Percentiles rank a stretch among this genome's conserved stretches.
Evolutionary conservation across 1,140 invertebrate species (phyloP).

Genomic region (Chironomus tepperi): DNA sequence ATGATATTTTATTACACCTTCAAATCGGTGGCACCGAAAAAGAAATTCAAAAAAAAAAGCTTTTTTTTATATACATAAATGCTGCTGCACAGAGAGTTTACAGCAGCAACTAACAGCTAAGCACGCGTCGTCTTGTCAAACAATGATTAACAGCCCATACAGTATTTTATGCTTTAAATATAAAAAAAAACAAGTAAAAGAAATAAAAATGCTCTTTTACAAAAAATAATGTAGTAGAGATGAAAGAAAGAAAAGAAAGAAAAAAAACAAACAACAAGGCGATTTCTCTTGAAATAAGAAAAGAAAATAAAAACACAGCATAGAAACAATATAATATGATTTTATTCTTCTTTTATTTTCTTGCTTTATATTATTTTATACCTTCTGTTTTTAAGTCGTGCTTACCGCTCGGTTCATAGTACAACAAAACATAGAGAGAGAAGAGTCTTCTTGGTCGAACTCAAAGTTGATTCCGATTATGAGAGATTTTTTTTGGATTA

Average conservation of each 20-base stretch:
- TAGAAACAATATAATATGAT: conserved; percentile 1
- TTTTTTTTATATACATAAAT: background rate
- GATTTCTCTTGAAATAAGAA: background rate
- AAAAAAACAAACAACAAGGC: conserved; percentile 6
- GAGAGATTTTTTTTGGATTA: too few relatives aligned
- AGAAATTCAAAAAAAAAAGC: too few relatives aligned
- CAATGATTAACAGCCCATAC: conserved; percentile 20
- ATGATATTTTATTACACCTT: conserved; percentile 9
- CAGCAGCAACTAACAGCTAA: background rate
- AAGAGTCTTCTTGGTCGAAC: too few relatives aligned
- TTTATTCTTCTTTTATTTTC: conserved; percentile 18
- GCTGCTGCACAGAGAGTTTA: background rate
- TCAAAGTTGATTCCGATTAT: too few relatives aligned
- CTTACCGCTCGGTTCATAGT: background rate
- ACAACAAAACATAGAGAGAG: too few relatives aligned
- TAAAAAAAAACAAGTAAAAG: background rate
- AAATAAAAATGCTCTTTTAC: background rate
- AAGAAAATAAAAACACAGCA: background rate
- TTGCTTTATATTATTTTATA: background rate
- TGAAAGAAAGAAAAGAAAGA: background rate
- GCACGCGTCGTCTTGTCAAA: conserved; percentile 21
- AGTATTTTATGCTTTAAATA: background rate
- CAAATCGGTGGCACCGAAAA: background rate
- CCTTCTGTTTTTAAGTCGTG: background rate
- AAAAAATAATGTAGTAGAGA: background rate